These are phyloP conservation scores for Escarpia spicata DNA, from an alignment of 2,888 invertebrate genomes.

Conservation along the genomic window DNA sequence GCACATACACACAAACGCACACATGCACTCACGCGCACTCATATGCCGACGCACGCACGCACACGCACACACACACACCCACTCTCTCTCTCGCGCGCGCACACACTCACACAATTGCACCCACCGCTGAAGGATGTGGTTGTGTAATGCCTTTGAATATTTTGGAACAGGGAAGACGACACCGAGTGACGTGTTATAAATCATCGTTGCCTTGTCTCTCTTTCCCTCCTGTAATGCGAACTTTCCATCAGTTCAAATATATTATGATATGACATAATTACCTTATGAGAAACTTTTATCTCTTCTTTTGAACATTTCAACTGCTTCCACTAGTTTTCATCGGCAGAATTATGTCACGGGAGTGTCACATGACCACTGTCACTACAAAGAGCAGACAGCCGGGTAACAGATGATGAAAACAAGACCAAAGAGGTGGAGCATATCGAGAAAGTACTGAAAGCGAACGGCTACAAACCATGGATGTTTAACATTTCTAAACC, in stretches of 20 bases:
- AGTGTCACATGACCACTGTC: too few relatives aligned
- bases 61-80: not conserved
- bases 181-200: constrained; percentile 86
- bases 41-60: not conserved
- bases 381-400: too few relatives aligned
- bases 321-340: too few relatives aligned
- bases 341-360: too few relatives aligned
- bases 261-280: too few relatives aligned
- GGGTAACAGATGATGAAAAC: too few relatives aligned
- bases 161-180: constrained; percentile 93
- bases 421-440: too few relatives aligned
- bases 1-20: not conserved
- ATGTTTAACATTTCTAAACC: too few relatives aligned
- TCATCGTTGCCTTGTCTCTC: constrained; percentile 78
- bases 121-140: not conserved
- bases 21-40: not conserved
- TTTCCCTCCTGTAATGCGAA: constrained; percentile 72
- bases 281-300: too few relatives aligned
- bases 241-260: not conserved
- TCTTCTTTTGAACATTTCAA: too few relatives aligned
- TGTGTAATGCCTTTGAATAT: constrained; percentile 83
- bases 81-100: not conserved
- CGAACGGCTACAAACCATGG: too few relatives aligned
- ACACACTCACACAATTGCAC: not conserved
- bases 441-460: too few relatives aligned